These are phyloP conservation scores for Diplolepis rosae DNA, from an alignment of 2,888 invertebrate genomes.

Conservation along the genomic window DNA sequence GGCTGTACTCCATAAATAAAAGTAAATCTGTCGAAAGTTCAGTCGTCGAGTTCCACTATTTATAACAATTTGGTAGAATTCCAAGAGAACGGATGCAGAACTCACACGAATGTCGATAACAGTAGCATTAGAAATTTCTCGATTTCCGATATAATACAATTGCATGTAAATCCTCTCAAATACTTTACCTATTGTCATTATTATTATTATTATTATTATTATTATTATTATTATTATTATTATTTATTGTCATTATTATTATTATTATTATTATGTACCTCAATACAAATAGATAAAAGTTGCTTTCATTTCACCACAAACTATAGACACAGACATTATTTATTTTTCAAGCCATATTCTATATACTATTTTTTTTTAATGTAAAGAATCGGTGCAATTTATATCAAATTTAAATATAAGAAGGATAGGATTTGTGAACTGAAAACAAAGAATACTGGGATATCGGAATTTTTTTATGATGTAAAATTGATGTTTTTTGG, in stretches of 20 bases:
- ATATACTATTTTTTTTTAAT: background rate
- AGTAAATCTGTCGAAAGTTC: background rate
- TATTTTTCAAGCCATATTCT: background rate
- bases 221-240: no score
- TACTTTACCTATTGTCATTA: background rate
- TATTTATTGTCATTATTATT: no score
- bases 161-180: background rate
- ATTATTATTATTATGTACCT: no score
- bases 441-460: no score
- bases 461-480: no score
- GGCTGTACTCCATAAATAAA: background rate
- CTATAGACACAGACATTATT: background rate
- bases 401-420: no score
- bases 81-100: background rate
- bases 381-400: no score
- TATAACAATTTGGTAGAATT: conserved; percentile 2
- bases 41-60: background rate
- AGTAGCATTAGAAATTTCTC: background rate
- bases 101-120: background rate
- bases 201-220: no score
- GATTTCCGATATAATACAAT: background rate
- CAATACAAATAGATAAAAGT: no score
- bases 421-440: no score
- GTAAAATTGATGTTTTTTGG: no score
- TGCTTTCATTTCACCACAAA: background rate